These are phyloP conservation scores for Carcinoscorpius rotundicauda DNA, from an alignment of 1,140 invertebrate species.

Conservation along the genomic window DNA sequence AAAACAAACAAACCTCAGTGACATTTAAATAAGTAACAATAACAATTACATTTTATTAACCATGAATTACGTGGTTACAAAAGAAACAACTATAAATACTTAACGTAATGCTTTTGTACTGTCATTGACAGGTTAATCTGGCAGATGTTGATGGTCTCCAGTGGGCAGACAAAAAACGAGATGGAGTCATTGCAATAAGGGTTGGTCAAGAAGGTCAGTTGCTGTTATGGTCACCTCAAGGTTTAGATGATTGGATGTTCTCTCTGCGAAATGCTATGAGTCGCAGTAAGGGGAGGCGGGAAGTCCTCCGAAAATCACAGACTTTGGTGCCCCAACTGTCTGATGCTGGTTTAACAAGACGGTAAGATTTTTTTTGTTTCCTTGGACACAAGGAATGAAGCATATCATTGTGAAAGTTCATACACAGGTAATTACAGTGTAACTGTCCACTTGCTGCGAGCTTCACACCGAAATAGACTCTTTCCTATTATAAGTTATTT, in stretches of 20 bases:
- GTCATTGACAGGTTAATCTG: slow-evolving; percentile 40
- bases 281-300: slow-evolving; percentile 22
- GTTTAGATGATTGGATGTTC: slow-evolving; percentile 25
- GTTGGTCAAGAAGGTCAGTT: slow-evolving; percentile 39
- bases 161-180: slow-evolving; percentile 47
- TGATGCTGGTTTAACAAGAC: slow-evolving; percentile 12
- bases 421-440: no score
- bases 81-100: no score
- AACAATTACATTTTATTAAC: no score
- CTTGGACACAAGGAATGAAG: no score
- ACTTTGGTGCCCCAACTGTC: slow-evolving; percentile 19
- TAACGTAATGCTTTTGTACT: no score
- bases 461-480: no score
- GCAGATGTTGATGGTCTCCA: slow-evolving; percentile 50
- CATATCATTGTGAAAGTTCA: no score
- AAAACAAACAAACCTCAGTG: no score
- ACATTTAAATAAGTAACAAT: no score
- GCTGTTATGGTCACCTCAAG: slow-evolving; percentile 37
- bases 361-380: slow-evolving; percentile 6
- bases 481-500: no score
- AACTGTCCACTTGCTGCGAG: no score
- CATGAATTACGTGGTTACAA: no score
- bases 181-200: slow-evolving; percentile 34
- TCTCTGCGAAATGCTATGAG: slow-evolving; percentile 22
- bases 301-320: slow-evolving; percentile 22